Evolutionary conservation across 2,888 invertebrate species (phyloP), one percentile per base, ranked within the genome.

Genomic region (Clostera curtula): DNA sequence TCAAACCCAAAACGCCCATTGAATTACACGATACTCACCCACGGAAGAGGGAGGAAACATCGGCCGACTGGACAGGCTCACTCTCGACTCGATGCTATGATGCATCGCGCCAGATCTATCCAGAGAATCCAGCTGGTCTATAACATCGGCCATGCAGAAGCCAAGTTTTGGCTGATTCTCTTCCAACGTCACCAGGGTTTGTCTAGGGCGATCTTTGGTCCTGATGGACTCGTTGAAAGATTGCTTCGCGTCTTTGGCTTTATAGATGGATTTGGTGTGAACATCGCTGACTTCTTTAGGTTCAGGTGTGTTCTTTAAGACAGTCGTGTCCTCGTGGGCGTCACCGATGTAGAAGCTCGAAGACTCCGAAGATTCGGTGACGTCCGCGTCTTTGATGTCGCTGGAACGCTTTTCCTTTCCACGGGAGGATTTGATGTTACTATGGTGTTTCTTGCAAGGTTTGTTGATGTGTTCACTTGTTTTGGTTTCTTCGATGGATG

Each of bases 81-180:
- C 34, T 6, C 73, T 41, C 0, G 75, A 70, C 36, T 71, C 72
- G 0, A 69, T 51, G 3, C 57, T 52, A 42, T 77, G 79, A 31
- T 76, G 77, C 29, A 43, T 43, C 0, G 80, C 80, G 0, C 80
- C 80, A 0, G 80, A 80, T 1, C 80, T 51, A 40, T 79, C 80
- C 23, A 56, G 24, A 2, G 40, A 25, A 19, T 55, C 60, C 16
- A 69, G 34, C 21, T 56, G 63, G n/a, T 60, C 62, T 19, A 66
- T 55, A 20, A 57, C 56, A 19, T 69, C 63, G 22, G 63, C 63
- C 20, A 59, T 37, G 2, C 52, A 48, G 29, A 67, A 60, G 0
- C 44, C 53, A 10, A 59, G 44, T 20, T 44, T 37, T 5, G 66
- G 58, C 12, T 61, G 57, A 16, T 56, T 54, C 35, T 72, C 73